Base-by-base conservation (phyloP, 2,113 vertebrate species). In the Leucosticte australis region DNA sequence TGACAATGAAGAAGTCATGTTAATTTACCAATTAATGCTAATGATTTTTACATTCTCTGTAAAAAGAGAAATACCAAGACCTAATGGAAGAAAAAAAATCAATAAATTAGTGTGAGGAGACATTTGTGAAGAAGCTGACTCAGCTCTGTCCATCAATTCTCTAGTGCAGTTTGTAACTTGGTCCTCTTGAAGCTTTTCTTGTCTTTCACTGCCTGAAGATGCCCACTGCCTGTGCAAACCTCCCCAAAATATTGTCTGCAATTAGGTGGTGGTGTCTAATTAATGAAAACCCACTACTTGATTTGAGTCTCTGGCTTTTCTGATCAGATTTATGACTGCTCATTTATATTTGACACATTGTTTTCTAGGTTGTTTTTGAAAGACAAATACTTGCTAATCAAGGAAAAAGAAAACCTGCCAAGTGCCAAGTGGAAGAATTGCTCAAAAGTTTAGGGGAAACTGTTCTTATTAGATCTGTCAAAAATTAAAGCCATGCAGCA, bases 11-110 rank as follows among this genome's bases (percentile, higher is more conserved):
- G 30, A 80, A 50, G 71, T 62, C 53, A 35, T 46, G 60, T 71
- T 79, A 64, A 64, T 94, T 95, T 94, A 41, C 44, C 60, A 71
- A 21, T 85, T 90, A 80, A 53, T 95, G 27, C 7, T 87, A 85
- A 83, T 52, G 28, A 79, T 87, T 92, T 79, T 41, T 41, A 41
- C 13, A n/a, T 8, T 76, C 3, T 55, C 41, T 50, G 57, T 46
- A 53, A 69, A 92, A 87, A 65, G 30, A 63, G 11, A 83, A 95
- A 79, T 44, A 28, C 13, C n/a, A 69, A 83, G 39, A 74, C 23
- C 8, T 63, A 80, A 67, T 42, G 23, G 44, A 17, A 86, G 26
- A 44, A 83, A 87, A 87, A 76, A 26, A 0, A 5, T 59, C 35
- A 68, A 39, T 28, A 57, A 50, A 39, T 69, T 44, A 82, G 9